phyloP scores from a whole-genome alignment of 2,797 vertebrate genomes.

The Anguilla anguilla region DNA sequence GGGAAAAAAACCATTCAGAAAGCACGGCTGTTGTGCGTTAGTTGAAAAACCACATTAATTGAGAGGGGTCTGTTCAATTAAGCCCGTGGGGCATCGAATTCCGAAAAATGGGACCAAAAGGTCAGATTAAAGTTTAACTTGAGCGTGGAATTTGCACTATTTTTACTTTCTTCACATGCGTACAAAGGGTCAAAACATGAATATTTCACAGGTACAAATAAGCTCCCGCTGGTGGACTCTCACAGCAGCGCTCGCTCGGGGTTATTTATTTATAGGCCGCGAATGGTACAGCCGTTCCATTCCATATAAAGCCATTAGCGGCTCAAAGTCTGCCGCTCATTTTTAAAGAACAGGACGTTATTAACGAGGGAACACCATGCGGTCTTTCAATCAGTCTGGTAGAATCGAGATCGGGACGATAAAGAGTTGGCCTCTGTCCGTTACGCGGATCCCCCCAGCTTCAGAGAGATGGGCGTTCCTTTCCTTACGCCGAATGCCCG shows the following conservation, averaged over 20 bases:
- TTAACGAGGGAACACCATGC: not conserved
- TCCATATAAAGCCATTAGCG: slow-evolving; percentile 14
- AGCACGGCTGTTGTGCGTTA: not conserved
- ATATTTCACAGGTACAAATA: slow-evolving; percentile 44
- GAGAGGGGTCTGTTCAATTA: not conserved
- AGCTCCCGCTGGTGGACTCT: slow-evolving; percentile 42
- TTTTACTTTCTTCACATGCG: slow-evolving; percentile 25
- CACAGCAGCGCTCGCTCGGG: not conserved
- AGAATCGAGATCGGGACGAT: not conserved
- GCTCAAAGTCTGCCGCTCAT: not conserved
- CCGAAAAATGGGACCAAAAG: slow-evolving; percentile 20
- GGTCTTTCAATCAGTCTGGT: not conserved
- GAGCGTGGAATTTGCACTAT: slow-evolving; percentile 36
- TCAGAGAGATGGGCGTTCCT: not conserved
- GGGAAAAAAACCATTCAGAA: not conserved
- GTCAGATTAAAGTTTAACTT: slow-evolving; percentile 54
- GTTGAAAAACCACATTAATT: not conserved
- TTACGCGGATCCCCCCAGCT: not conserved
- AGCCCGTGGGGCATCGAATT: not conserved
- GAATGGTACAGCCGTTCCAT: not conserved
- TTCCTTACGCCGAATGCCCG: not conserved
- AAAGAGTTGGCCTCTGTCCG: not conserved
- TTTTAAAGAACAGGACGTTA: not conserved
- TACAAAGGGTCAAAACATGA: slow-evolving; percentile 44
- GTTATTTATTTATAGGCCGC: slow-evolving; percentile 25